A percentile compares a stretch with the other conserved stretches of the same genome.
These are phyloP conservation scores for Menidia beryllina DNA, from an alignment of 2,113 vertebrate species.

Conservation along the genomic window DNA sequence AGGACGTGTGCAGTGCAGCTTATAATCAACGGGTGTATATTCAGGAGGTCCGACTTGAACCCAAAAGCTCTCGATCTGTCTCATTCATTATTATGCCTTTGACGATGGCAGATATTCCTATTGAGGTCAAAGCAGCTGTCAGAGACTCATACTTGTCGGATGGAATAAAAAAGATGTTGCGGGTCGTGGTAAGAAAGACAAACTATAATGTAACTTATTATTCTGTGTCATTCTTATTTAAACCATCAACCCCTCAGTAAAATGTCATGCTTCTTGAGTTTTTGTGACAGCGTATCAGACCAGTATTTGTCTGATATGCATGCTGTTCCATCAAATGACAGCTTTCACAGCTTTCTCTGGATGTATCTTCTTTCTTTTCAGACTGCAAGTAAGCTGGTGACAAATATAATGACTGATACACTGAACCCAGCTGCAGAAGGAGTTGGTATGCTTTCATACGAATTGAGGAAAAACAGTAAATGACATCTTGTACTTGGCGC, in stretches of 20 bases:
- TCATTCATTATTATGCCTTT: slow-evolving; percentile 86
- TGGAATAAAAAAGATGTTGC: slow-evolving; percentile 83
- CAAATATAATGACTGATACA: slow-evolving; percentile 32
- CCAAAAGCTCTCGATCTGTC: slow-evolving; percentile 65
- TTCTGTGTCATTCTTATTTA: background rate
- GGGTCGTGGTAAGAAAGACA: slow-evolving; percentile 85
- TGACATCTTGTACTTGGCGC: background rate
- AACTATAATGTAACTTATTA: background rate
- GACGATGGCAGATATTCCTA: slow-evolving; percentile 62
- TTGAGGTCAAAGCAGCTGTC: slow-evolving; percentile 86
- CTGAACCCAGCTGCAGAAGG: slow-evolving; percentile 77
- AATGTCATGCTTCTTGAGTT: background rate
- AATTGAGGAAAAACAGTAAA: background rate
- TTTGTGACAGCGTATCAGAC: no score
- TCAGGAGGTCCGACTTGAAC: slow-evolving; percentile 42
- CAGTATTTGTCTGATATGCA: no score
- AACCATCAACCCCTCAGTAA: background rate
- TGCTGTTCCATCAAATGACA: no score
- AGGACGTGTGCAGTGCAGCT: slow-evolving; percentile 18
- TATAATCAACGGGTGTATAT: background rate
- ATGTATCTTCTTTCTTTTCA: slow-evolving; percentile 50
- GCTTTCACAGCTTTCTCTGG: no score
- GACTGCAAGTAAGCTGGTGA: slow-evolving; percentile 82
- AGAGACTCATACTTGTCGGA: slow-evolving; percentile 50
- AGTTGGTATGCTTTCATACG: slow-evolving; percentile 70